Conservation (phyloP, 2,888 invertebrate species). For the Brenthis hecate region DNA sequence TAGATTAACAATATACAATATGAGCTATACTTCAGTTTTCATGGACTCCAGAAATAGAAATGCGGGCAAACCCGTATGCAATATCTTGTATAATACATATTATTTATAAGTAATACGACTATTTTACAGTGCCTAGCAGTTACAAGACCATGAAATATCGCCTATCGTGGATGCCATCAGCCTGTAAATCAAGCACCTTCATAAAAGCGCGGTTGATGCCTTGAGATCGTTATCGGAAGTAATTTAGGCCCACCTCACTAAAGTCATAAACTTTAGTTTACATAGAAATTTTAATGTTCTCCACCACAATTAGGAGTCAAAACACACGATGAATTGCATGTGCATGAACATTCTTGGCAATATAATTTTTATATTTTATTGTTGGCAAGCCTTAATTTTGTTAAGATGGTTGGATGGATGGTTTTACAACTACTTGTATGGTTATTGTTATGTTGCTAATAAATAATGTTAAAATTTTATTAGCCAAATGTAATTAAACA, state of each 20-base stretch:
- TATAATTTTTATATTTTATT: no score
- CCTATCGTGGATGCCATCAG: slow-evolving; percentile 35
- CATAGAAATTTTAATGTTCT: slow-evolving; percentile 13
- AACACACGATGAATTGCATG: neutral
- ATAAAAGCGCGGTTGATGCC: slow-evolving; percentile 33
- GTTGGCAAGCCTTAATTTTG: no score
- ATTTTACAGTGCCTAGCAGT: neutral
- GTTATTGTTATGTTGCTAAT: no score
- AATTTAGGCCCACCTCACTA: slow-evolving; percentile 31
- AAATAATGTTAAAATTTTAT: no score
- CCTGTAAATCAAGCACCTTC: slow-evolving; percentile 37
- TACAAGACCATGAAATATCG: slow-evolving; percentile 17
- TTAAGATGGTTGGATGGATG: no score
- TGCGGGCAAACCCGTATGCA: no score
- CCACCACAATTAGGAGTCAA: neutral
- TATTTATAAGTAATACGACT: neutral
- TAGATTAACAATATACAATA: no score
- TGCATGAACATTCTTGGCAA: neutral
- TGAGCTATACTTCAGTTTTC: no score
- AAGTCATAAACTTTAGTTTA: slow-evolving; percentile 28
- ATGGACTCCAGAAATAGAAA: no score
- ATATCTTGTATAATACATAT: no score
- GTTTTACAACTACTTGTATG: no score
- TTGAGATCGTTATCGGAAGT: slow-evolving; percentile 33
- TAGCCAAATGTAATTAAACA: no score